A percentile compares a stretch with the other conserved stretches of the same genome.
phyloP scores from a whole-genome alignment of 1,140 invertebrate genomes.

The Atta colombica region DNA sequence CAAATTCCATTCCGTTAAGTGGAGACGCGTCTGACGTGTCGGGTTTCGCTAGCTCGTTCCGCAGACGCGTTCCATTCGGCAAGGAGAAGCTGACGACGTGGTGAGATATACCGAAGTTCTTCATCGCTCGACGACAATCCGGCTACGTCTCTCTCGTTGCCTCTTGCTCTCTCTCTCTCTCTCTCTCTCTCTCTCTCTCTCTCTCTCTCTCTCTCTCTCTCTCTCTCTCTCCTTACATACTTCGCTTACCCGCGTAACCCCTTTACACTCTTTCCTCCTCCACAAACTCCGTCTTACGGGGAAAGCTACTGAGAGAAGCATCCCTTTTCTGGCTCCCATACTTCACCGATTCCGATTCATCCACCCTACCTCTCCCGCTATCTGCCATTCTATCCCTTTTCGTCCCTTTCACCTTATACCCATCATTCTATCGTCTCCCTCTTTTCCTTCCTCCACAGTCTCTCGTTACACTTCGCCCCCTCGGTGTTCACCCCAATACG shows the following conservation, averaged over 20 bases:
- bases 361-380: slow-evolving; percentile 12
- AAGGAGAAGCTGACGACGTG: slow-evolving; percentile 64
- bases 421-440: slow-evolving; percentile 64
- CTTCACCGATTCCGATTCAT: slow-evolving; percentile 61
- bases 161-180: not conserved
- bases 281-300: slow-evolving; percentile 55
- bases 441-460: slow-evolving; percentile 41
- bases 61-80: slow-evolving; percentile 63
- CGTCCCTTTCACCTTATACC: slow-evolving; percentile 53
- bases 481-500: slow-evolving; percentile 64
- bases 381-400: slow-evolving; percentile 53
- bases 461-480: slow-evolving; percentile 58
- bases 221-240: not conserved
- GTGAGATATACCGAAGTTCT: slow-evolving; percentile 65
- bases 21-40: slow-evolving; percentile 73
- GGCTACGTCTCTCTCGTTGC: slow-evolving; percentile 15
- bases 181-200: slow-evolving; percentile 5
- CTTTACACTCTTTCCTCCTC: slow-evolving; percentile 1
- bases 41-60: slow-evolving; percentile 68
- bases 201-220: slow-evolving; percentile 1
- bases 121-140: slow-evolving; percentile 10
- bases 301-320: slow-evolving; percentile 67
- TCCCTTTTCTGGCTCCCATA: slow-evolving; percentile 71
- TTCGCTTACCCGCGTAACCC: not conserved
- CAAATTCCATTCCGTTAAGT: slow-evolving; percentile 81